Evolutionary conservation across 2,888 invertebrate species (phyloP), one percentile per base, ranked within the genome.

Genomic region (Galerucella pusilla): DNA sequence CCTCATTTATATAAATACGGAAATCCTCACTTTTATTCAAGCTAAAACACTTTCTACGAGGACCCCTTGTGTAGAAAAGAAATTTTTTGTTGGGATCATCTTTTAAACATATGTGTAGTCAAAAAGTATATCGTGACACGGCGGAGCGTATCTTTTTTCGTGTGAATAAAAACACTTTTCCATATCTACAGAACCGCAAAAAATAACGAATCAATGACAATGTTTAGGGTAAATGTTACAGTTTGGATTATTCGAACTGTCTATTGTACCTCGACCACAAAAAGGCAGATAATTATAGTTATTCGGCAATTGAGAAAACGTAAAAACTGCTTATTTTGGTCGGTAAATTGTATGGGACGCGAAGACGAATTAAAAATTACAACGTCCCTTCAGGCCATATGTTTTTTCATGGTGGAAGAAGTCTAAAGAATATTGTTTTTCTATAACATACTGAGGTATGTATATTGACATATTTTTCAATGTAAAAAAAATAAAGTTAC

Each of bases 171-270:
- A 78, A 76, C 77, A 77, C 77, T 75, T 78, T 74, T 57, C 52
- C 25, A 72, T 79, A 73, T 76, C 66, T 61, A 68, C 63, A 60
- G 75, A 79, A 78, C 79, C 79, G 73, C 79, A 79, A 76, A 77
- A 69, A 77, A 76, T 77, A 77, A 77, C 77, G 77, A 77, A 75
- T 79, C 80, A 84, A 84, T 83, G 84, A 84, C 83, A 84, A 83
- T 84, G 83, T 84, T 84, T 83, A 83, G 79, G 81, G 74, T 75
- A 75, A 76, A 79, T 77, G 78, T 79, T 82, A 83, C 83, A 83
- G 84, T 84, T 80, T 80, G 82, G 82, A 82, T 78, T 77, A 81
- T 79, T 73, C 77, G 77, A 77, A 79, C 80, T 78, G 81, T 76
- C 12, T 79, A 79, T 79, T 81, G 80, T 80, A 76, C 78, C 77